Base-by-base conservation (phyloP, 1,140 invertebrate genomes). In the Paracyclopina nana region DNA sequence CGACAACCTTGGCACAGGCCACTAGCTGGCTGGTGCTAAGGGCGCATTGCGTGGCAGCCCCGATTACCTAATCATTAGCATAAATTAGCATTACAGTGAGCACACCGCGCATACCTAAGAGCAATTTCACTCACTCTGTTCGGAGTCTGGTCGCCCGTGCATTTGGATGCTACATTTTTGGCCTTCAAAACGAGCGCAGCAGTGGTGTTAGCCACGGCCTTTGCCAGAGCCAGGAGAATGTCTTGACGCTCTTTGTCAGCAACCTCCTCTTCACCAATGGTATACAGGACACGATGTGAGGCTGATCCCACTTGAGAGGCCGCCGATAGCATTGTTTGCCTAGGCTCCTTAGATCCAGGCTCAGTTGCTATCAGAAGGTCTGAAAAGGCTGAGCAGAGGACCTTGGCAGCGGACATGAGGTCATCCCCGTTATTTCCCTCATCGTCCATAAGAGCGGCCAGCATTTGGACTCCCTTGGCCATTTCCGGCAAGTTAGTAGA, bases 21-120 rank as follows among this genome's bases (percentile, higher is more conserved):
- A 98, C 91, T 1, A 98, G 69, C 62, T 98, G 94, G 26, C 88
- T 95, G 0, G 94, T 98, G 1, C 90, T 86, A 24, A 98, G 68
- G 0, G 94, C 94, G 65, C 90, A 94, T 64, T 96, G 80, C 0
- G 90, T 95, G 0, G 94, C 94, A 0, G 86, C 82, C 8, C 79
- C 79, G 56, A 97, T 96, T 1, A 97, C 48, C 48, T 50, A 31
- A 27, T n/a, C n/a, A n/a, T n/a, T n/a, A n/a, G n/a, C 30, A 31
- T 31, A 31, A 31, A 9, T 31, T 31, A 31, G 14, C 30, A 31
- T 31, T 31, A 31, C 30, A 31, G 30, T 9, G 9, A 9, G 9
- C 14, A n/a, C n/a, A n/a, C n/a, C n/a, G n/a, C n/a, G n/a, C n/a
- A n/a, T n/a, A n/a, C n/a, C 20, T 46, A 6, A 46, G 16, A 46